phyloP scores from a whole-genome alignment of 1,140 invertebrate genomes.

The Sycophaga agraensis region DNA sequence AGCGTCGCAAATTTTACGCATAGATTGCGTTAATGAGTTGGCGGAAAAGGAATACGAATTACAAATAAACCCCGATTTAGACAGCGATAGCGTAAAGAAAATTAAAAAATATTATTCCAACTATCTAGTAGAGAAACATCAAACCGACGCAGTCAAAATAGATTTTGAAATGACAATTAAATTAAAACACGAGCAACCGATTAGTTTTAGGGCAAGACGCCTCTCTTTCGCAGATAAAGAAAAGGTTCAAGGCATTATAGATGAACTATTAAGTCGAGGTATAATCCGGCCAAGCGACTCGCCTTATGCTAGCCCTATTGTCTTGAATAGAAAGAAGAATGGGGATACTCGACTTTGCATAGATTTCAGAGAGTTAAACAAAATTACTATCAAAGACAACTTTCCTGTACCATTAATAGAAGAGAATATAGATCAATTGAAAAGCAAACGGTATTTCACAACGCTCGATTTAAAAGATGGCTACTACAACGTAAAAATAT shows the following conservation, averaged over 20 bases:
- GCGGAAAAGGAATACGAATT: too few relatives aligned
- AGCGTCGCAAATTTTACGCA: too few relatives aligned
- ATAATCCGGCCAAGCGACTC: conserved; percentile 38
- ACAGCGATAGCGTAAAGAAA: too few relatives aligned
- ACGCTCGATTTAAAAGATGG: too few relatives aligned
- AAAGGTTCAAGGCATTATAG: conserved; percentile 33
- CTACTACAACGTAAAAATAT: too few relatives aligned
- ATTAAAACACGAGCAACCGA: conserved; percentile 25
- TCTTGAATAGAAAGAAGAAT: conserved; percentile 29
- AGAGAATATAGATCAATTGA: too few relatives aligned
- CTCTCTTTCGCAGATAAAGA: conserved; percentile 33
- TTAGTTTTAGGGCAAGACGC: conserved; percentile 31
- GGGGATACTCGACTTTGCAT: conserved; percentile 44
- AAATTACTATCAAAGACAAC: conserved; percentile 37
- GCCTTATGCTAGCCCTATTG: conserved; percentile 40
- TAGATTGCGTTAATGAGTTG: too few relatives aligned
- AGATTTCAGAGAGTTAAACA: conserved; percentile 53
- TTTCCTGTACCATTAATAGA: conserved; percentile 38
- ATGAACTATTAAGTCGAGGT: conserved; percentile 31
- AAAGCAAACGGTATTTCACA: too few relatives aligned
- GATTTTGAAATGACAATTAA: neutral
- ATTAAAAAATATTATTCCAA: neutral
- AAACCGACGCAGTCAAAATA: neutral
- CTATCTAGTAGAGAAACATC: neutral
- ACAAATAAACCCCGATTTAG: too few relatives aligned